Percentiles rank a stretch among this genome's conserved stretches.
phyloP scores from a whole-genome alignment of 2,888 invertebrate genomes.

The Zygogramma bicolorata region DNA sequence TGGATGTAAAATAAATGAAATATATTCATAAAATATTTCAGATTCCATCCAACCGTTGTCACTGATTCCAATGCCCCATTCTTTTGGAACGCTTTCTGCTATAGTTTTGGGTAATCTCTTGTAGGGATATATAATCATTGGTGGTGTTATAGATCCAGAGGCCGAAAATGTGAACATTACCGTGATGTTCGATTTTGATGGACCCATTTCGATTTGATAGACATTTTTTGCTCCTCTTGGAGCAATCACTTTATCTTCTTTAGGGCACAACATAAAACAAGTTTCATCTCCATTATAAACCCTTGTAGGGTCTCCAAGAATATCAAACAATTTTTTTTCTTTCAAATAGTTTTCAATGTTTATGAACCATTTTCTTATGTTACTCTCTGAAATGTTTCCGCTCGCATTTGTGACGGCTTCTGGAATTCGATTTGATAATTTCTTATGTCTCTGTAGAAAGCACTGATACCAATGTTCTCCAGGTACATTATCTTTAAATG shows the following conservation, averaged over 20 bases:
- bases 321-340: slow-evolving; percentile 40
- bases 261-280: slow-evolving; percentile 57
- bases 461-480: slow-evolving; percentile 32
- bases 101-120: neutral
- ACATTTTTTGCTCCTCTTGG: slow-evolving; percentile 47
- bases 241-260: slow-evolving; percentile 52
- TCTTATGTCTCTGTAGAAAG: slow-evolving; percentile 23
- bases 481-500: slow-evolving; percentile 27
- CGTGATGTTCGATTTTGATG: slow-evolving; percentile 56
- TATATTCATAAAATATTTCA: neutral
- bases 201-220: slow-evolving; percentile 54
- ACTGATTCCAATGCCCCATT: neutral
- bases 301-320: slow-evolving; percentile 54
- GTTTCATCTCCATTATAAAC: slow-evolving; percentile 60
- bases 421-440: neutral
- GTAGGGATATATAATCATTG: slow-evolving; percentile 49
- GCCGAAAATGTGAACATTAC: slow-evolving; percentile 61
- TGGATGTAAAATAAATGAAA: neutral
- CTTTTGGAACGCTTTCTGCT: neutral
- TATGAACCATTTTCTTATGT: slow-evolving; percentile 31
- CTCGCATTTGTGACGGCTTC: slow-evolving; percentile 14
- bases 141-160: slow-evolving; percentile 53
- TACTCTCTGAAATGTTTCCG: slow-evolving; percentile 12
- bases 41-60: neutral
- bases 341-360: slow-evolving; percentile 36